phyloP scores from a whole-genome alignment of 2,888 invertebrate genomes.

The Copidosoma aretas region DNA sequence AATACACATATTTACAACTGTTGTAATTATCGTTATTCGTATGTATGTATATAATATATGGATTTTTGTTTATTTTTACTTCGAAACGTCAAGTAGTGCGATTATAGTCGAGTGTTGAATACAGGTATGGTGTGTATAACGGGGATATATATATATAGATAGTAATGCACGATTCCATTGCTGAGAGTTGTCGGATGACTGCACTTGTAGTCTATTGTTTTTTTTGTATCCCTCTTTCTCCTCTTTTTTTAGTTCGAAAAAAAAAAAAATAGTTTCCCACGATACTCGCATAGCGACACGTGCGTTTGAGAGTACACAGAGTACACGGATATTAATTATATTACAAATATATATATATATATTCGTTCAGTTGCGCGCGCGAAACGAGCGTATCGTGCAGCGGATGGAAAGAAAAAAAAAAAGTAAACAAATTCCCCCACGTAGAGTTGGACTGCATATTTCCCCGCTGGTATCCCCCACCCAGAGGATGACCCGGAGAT shows the following conservation, averaged over 20 bases:
- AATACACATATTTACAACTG: constrained; percentile 36
- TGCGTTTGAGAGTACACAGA: background rate
- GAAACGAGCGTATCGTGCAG: no score
- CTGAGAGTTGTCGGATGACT: no score
- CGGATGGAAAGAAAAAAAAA: no score
- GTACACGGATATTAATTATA: no score
- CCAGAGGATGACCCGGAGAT: no score
- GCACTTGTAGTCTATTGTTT: no score
- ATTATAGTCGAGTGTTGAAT: constrained; percentile 10
- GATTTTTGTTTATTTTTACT: constrained; percentile 25
- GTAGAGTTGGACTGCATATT: no score
- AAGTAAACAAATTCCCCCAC: no score
- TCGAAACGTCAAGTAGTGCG: constrained; percentile 15
- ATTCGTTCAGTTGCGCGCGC: no score
- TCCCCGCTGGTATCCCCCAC: no score
- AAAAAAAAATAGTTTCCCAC: background rate
- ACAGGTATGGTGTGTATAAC: background rate
- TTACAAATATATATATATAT: no score
- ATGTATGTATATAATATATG: constrained; percentile 28
- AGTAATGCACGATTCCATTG: constrained; percentile 1
- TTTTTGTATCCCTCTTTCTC: background rate
- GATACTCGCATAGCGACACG: background rate
- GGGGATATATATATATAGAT: background rate
- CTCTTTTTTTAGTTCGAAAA: background rate
- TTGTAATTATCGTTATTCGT: background rate